These are phyloP conservation scores for Xestia rhomboidea DNA, from an alignment of 2,888 invertebrate genomes.

Conservation along the genomic window DNA sequence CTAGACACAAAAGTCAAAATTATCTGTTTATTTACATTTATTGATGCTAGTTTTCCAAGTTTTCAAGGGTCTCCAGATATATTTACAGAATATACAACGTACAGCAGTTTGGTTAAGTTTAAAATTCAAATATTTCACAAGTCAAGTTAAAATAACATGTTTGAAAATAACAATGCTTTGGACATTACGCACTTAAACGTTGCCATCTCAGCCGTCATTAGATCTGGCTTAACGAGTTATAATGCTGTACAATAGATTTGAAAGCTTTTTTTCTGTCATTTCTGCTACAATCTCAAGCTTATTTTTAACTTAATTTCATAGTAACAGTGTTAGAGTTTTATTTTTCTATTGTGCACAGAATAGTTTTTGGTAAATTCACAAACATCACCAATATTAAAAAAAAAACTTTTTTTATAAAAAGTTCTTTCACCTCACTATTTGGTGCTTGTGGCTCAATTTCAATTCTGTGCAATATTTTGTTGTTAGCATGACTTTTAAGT, in stretches of 20 bases:
- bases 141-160: slow-evolving; percentile 88
- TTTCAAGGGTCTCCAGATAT: slow-evolving; percentile 86
- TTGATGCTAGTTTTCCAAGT: slow-evolving; percentile 76
- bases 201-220: slow-evolving; percentile 82
- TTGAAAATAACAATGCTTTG: slow-evolving; percentile 87
- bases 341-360: slow-evolving; percentile 63
- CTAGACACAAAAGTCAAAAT: slow-evolving; percentile 40
- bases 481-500: slow-evolving; percentile 84
- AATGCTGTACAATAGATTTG: slow-evolving; percentile 88
- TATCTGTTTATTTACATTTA: slow-evolving; percentile 46
- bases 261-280: slow-evolving; percentile 85
- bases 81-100: slow-evolving; percentile 79
- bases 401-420: neutral
- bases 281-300: slow-evolving; percentile 85
- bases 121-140: slow-evolving; percentile 82
- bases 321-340: slow-evolving; percentile 81
- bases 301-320: slow-evolving; percentile 82
- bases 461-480: slow-evolving; percentile 70
- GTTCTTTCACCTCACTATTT: neutral
- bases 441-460: slow-evolving; percentile 53
- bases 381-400: slow-evolving; percentile 15
- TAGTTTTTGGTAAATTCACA: slow-evolving; percentile 58
- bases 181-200: slow-evolving; percentile 79
- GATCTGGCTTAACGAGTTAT: slow-evolving; percentile 83
- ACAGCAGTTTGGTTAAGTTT: slow-evolving; percentile 87